A percentile compares a stretch with the other conserved stretches of the same genome.
Evolutionary conservation across 2,113 vertebrate species (phyloP).

Genomic region (Nyctereutes procyonoides): DNA sequence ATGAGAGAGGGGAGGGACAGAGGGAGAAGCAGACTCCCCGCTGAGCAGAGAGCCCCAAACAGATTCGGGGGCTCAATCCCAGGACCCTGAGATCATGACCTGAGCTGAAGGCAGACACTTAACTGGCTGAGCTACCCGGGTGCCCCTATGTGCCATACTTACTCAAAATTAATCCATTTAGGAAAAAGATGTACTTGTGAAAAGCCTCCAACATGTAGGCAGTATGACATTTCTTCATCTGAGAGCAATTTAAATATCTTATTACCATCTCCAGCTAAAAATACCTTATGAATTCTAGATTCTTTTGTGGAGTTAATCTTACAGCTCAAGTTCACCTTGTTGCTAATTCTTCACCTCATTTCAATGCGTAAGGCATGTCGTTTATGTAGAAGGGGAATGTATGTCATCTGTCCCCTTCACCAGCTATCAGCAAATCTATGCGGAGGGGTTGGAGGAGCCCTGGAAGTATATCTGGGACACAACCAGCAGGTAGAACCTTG

Average conservation of each 20-base stretch:
- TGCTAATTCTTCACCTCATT: constrained; percentile 55
- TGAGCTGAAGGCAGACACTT: not conserved
- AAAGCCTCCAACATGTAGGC: constrained; percentile 18
- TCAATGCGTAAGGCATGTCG: not conserved
- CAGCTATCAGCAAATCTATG: not conserved
- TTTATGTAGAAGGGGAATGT: not conserved
- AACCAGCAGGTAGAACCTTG: not conserved
- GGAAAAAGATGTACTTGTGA: constrained; percentile 12
- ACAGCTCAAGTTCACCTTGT: constrained; percentile 64
- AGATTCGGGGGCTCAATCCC: not conserved
- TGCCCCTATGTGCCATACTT: not conserved
- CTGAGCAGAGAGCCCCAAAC: not conserved
- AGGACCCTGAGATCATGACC: not conserved
- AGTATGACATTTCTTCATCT: constrained; percentile 63
- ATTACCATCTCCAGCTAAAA: constrained; percentile 70
- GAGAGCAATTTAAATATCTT: constrained; percentile 68
- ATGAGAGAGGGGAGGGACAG: not conserved
- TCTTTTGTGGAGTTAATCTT: constrained; percentile 61
- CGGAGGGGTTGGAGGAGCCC: not conserved
- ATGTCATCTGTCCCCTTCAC: not conserved
- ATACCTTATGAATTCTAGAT: constrained; percentile 54
- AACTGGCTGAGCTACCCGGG: not conserved
- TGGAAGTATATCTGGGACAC: not conserved
- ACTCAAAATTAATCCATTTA: constrained; percentile 51
- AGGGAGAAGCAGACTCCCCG: not conserved